Evolutionary conservation across 2,888 invertebrate species (phyloP).

Genomic region (Cryptus armator): DNA sequence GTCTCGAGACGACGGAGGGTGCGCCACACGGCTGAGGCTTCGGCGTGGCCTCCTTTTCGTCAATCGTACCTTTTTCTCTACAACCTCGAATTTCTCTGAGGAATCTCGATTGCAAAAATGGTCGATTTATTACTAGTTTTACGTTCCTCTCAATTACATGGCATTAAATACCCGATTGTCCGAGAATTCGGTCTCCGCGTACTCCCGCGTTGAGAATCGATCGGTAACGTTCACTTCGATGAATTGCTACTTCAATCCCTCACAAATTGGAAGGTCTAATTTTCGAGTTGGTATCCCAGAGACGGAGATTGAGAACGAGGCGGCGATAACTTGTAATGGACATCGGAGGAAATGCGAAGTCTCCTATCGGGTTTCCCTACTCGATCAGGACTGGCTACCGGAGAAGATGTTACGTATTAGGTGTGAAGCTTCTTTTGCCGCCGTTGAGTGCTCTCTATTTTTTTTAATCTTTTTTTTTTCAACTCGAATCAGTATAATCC

Average conservation of each 20-base stretch:
- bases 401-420: conserved; percentile 16
- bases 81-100: no score
- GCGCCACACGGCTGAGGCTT: no score
- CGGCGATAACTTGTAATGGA: conserved; percentile 36
- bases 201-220: neutral
- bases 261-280: conserved; percentile 18
- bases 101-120: no score
- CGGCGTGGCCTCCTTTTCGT: no score
- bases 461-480: neutral
- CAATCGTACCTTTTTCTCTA: no score
- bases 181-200: neutral
- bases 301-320: neutral
- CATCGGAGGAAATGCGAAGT: conserved; percentile 6
- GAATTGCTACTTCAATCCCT: conserved; percentile 2
- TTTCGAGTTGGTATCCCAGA: conserved; percentile 10
- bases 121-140: no score
- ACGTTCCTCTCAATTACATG: no score
- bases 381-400: conserved; percentile 1
- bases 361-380: conserved; percentile 13
- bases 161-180: no score
- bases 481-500: conserved; percentile 31
- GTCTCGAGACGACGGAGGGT: no score
- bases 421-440: conserved; percentile 4
- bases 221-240: neutral
- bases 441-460: conserved; percentile 36